These are phyloP conservation scores for Drosophila histrio DNA, from an alignment of 2,888 invertebrate species.

Conservation along the genomic window DNA sequence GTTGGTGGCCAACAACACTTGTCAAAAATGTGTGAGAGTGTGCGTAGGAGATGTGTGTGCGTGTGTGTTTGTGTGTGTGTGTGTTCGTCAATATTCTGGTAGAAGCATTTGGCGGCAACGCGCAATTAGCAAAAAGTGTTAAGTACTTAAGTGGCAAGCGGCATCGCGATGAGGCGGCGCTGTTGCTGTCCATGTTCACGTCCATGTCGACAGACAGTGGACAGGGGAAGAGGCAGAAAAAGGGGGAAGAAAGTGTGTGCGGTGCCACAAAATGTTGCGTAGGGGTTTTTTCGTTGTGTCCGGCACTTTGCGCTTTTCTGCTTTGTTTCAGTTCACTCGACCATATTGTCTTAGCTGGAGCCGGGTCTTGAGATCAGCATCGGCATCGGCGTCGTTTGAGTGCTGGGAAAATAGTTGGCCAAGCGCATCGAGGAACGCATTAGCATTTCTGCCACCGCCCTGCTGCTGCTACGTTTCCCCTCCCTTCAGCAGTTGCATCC, in stretches of 20 bases:
- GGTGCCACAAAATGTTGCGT: slow-evolving; percentile 56
- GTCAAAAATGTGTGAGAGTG: slow-evolving; percentile 22
- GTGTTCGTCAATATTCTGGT: slow-evolving; percentile 61
- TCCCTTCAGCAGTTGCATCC: slow-evolving; percentile 10
- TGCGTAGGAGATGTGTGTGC: not conserved
- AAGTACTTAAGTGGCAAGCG: slow-evolving; percentile 79
- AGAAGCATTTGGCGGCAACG: slow-evolving; percentile 69
- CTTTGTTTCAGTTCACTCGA: slow-evolving; percentile 80
- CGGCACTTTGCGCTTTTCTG: slow-evolving; percentile 77
- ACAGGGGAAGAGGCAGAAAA: not conserved
- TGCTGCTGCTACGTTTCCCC: not conserved
- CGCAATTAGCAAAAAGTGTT: slow-evolving; percentile 80
- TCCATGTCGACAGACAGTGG: slow-evolving; percentile 19
- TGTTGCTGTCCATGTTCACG: slow-evolving; percentile 46
- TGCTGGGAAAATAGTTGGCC: slow-evolving; percentile 78
- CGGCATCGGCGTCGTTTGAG: slow-evolving; percentile 71
- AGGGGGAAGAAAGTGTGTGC: not conserved
- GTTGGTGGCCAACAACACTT: slow-evolving; percentile 70
- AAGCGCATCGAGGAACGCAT: slow-evolving; percentile 76
- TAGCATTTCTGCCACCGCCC: slow-evolving; percentile 68
- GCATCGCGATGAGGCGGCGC: slow-evolving; percentile 53
- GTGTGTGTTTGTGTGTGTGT: slow-evolving; percentile 22
- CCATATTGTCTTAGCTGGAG: slow-evolving; percentile 67
- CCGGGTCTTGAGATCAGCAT: slow-evolving; percentile 43
- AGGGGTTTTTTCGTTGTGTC: slow-evolving; percentile 73